Percentiles rank a stretch among this genome's conserved stretches.
These are phyloP conservation scores for Myzus persicae DNA, from an alignment of 1,140 invertebrate species.

Conservation along the genomic window DNA sequence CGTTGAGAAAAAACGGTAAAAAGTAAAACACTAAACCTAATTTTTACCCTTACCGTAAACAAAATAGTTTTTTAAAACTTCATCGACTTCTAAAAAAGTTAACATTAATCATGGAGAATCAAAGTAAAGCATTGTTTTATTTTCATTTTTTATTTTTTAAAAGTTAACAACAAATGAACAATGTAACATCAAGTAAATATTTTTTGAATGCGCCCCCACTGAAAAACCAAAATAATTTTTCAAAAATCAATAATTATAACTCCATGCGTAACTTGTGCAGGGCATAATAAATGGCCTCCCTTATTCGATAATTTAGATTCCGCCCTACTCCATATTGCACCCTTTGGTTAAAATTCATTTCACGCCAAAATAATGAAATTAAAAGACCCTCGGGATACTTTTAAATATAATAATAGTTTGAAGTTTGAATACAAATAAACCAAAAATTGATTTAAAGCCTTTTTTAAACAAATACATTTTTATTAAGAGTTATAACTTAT, in stretches of 20 bases:
- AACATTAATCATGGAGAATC: background rate
- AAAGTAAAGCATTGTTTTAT: background rate
- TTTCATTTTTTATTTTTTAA: background rate
- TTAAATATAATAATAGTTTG: slow-evolving; percentile 5
- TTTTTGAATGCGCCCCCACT: background rate
- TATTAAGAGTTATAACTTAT: slow-evolving; percentile 2
- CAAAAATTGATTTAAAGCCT: slow-evolving; percentile 25
- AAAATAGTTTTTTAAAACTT: background rate
- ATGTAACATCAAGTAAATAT: background rate
- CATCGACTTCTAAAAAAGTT: background rate
- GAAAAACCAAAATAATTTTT: background rate
- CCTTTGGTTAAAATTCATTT: slow-evolving; percentile 36
- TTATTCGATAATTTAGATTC: slow-evolving; percentile 31
- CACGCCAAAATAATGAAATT: slow-evolving; percentile 38
- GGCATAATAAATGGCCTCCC: slow-evolving; percentile 33
- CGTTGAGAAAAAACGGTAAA: background rate
- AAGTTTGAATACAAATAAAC: background rate
- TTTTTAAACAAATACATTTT: slow-evolving; percentile 18
- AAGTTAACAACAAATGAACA: background rate
- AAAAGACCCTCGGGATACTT: slow-evolving; percentile 36
- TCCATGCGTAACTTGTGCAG: background rate
- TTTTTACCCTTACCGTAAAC: background rate
- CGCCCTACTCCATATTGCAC: background rate
- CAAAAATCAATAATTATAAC: slow-evolving; percentile 12
- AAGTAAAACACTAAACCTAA: slow-evolving; percentile 3